phyloP scores from a whole-genome alignment of 2,888 invertebrate genomes.

The Epinotia bilunana region DNA sequence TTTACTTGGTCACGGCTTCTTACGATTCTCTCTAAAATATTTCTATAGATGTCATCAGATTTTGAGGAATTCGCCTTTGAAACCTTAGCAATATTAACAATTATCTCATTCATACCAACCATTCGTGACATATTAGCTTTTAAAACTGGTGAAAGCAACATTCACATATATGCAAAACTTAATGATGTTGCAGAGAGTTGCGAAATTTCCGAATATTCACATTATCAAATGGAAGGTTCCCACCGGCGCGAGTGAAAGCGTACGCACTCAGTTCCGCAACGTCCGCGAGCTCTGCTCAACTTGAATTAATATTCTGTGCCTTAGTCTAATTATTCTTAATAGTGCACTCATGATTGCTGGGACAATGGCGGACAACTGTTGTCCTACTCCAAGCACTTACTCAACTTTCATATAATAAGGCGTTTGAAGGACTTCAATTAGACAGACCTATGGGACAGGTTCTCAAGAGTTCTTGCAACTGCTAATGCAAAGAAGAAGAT shows the following conservation, averaged over 20 bases:
- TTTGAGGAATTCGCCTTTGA: background rate
- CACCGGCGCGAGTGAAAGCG: constrained; percentile 42
- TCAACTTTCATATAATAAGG: background rate
- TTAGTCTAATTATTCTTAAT: constrained; percentile 12
- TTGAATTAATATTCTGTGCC: constrained; percentile 30
- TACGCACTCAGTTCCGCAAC: constrained; percentile 36
- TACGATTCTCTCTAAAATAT: background rate
- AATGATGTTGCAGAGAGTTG: constrained; percentile 32
- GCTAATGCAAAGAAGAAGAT: background rate
- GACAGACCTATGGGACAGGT: background rate
- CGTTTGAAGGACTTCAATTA: background rate
- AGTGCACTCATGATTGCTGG: background rate
- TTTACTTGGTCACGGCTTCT: background rate
- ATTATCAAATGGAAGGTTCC: constrained; percentile 38
- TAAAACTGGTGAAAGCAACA: constrained; percentile 33
- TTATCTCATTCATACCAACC: background rate
- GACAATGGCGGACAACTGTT: background rate
- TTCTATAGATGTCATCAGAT: background rate
- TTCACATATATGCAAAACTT: constrained; percentile 39
- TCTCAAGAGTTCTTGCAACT: background rate
- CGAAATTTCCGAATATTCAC: constrained; percentile 40
- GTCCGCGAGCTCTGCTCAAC: constrained; percentile 18
- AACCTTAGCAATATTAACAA: background rate
- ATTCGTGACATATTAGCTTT: constrained; percentile 5
- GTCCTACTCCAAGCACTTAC: background rate